Percentiles rank a stretch among this genome's conserved stretches.
Conservation (phyloP, 2,113 vertebrate species). For the Pitta sordida region DNA sequence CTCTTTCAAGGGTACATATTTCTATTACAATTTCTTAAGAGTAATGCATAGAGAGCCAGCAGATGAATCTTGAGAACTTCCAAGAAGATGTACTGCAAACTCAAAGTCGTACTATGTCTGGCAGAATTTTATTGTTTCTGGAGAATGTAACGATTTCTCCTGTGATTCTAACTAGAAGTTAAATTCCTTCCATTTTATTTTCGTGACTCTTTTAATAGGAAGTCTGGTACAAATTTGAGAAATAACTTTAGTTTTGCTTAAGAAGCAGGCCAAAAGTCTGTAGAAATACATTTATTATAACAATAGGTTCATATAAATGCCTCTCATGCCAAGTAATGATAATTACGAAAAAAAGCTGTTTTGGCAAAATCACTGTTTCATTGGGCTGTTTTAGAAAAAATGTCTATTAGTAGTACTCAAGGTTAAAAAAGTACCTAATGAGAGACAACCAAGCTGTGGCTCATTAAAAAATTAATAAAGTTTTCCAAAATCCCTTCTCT, state of each 20-base stretch:
- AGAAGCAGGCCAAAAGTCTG: neutral
- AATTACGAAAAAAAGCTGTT: neutral
- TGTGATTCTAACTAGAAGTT: neutral
- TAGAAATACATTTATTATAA: neutral
- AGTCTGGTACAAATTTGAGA: neutral
- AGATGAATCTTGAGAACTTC: neutral
- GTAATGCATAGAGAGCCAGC: neutral
- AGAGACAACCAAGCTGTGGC: neutral
- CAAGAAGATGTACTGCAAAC: neutral
- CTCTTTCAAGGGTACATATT: neutral
- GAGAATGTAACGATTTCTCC: neutral
- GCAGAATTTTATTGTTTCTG: neutral
- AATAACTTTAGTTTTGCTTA: neutral
- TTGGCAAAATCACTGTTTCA: neutral
- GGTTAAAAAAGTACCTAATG: neutral
- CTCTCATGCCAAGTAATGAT: neutral
- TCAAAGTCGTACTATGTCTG: neutral
- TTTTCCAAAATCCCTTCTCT: neutral
- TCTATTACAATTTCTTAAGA: neutral
- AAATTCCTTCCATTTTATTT: slow-evolving; percentile 3
- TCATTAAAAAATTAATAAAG: neutral
- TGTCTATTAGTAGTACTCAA: neutral
- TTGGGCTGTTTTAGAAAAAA: neutral
- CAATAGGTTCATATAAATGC: neutral
- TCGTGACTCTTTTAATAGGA: neutral